A percentile compares a stretch with the other conserved stretches of the same genome.
Conservation (phyloP, 2,113 vertebrate genomes). For the Siniperca knerii region DNA sequence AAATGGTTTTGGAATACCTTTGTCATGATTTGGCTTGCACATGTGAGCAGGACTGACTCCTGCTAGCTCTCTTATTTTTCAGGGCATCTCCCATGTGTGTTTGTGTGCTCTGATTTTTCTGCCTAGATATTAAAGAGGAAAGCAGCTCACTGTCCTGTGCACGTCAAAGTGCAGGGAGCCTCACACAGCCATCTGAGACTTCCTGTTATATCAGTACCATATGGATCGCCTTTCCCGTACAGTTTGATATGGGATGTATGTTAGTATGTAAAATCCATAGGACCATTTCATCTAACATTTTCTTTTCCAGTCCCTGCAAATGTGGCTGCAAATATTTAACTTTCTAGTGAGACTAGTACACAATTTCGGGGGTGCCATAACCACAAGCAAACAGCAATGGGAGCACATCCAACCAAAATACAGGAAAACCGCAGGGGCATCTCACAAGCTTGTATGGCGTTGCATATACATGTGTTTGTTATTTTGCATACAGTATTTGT, state of each 20-base stretch:
- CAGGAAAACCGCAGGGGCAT: constrained; percentile 17
- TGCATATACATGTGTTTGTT: constrained; percentile 11
- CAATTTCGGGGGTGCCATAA: constrained; percentile 23
- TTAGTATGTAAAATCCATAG: constrained; percentile 9
- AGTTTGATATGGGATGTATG: constrained; percentile 18
- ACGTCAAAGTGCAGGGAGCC: constrained; percentile 22
- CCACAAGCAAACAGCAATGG: constrained; percentile 51
- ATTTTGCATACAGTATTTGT: constrained; percentile 35
- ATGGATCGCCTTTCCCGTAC: not conserved
- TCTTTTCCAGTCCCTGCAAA: not conserved
- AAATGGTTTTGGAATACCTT: constrained; percentile 39
- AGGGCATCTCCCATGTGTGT: constrained; percentile 1
- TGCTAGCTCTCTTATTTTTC: not conserved
- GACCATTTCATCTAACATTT: constrained; percentile 11
- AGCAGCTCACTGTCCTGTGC: constrained; percentile 10
- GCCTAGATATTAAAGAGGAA: constrained; percentile 33
- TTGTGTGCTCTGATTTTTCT: constrained; percentile 12
- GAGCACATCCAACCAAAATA: constrained; percentile 22
- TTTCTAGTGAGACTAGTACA: not conserved
- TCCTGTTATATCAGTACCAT: constrained; percentile 54
- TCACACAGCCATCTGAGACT: constrained; percentile 14
- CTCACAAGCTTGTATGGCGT: not conserved
- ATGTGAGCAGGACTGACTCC: not conserved
- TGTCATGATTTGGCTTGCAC: constrained; percentile 40
- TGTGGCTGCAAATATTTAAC: constrained; percentile 1